Evolutionary conservation across 2,888 invertebrate species (phyloP), one percentile per base, ranked within the genome.

Genomic region (Liopterus haemorrhoidalis): DNA sequence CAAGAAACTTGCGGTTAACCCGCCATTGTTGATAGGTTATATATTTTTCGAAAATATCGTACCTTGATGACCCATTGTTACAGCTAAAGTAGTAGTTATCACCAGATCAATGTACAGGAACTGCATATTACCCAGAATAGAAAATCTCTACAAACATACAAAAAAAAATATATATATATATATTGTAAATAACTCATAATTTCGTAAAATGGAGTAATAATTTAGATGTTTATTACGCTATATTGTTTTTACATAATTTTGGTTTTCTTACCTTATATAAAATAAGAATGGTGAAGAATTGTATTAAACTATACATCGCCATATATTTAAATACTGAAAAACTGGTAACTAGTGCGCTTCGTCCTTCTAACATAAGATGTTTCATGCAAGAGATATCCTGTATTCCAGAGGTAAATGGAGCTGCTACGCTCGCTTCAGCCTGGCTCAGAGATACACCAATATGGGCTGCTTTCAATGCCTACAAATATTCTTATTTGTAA

Each of bases 251-350:
- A 8, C 22, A 22, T 22, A 22, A 19, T 12, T 12, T 11, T 25
- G 22, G 38, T 33, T 44, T 62, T 69, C 76, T 75, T 66, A 81
- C 81, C 57, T 71, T 72, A 59, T 89, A 90, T 1, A 90, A 72
- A 49, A 89, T 81, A 24, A 89, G 74, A 11, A 89, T 82, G 4
- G 88, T 83, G 57, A 82, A 76, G 67, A 90, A 94, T 71, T 94
- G 92, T 40, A 90, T 90, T 25, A 94, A 72, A 45, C 89, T 89
- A 69, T 91, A 92, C 54, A 85, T 76, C 43, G 89, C 87, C 87
- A 92, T 92, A 67, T 86, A 92, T 63, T 91, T 91, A 70, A 92
- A 90, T 44, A 89, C 82, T 3, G 89, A 88, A 67, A 92, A 91
- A 30, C 88, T 89, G 0, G 92, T 92, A 49, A 89, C 87, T 51